These are phyloP conservation scores for Chironex yamaguchii DNA, from an alignment of 30 jellyfish, hydroid and myxozoan species.

Conservation along the genomic window DNA sequence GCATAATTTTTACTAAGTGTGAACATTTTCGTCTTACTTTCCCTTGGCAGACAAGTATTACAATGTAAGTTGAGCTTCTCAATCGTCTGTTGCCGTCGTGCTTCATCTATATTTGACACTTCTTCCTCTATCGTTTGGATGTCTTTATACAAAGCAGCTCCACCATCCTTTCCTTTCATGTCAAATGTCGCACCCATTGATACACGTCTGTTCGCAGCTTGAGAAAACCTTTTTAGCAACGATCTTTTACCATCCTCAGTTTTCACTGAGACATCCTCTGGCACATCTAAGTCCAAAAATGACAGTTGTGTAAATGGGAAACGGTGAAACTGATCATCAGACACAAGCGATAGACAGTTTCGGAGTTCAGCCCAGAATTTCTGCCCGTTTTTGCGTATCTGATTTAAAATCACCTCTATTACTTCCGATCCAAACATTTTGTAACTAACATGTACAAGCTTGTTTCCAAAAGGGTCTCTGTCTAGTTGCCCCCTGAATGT, in stretches of 20 bases:
- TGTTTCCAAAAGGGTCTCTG: constrained; percentile 68
- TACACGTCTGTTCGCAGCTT: neutral
- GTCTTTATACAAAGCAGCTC: neutral
- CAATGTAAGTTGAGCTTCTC: constrained; percentile 58
- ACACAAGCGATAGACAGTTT: constrained; percentile 30
- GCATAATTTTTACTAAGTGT: constrained; percentile 72
- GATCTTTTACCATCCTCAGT: neutral
- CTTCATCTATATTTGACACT: constrained; percentile 17
- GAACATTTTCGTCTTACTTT: constrained; percentile 59
- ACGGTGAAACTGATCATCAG: constrained; percentile 54
- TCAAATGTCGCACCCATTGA: neutral
- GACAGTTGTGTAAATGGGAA: constrained; percentile 59
- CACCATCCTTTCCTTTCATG: neutral
- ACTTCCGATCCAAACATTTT: constrained; percentile 57
- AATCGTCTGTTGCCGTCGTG: neutral
- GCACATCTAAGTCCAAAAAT: constrained; percentile 14
- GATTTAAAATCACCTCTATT: constrained; percentile 46
- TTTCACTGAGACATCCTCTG: neutral
- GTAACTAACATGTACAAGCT: constrained; percentile 63
- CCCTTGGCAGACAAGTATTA: constrained; percentile 74
- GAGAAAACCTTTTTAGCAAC: neutral
- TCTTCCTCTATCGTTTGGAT: neutral
- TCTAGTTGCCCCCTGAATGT: constrained; percentile 82
- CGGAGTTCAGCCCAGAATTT: constrained; percentile 63
- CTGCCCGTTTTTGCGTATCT: constrained; percentile 45